These are phyloP conservation scores for Alloscopus bannaensis DNA, from an alignment of 2,888 invertebrate species.

Conservation along the genomic window DNA sequence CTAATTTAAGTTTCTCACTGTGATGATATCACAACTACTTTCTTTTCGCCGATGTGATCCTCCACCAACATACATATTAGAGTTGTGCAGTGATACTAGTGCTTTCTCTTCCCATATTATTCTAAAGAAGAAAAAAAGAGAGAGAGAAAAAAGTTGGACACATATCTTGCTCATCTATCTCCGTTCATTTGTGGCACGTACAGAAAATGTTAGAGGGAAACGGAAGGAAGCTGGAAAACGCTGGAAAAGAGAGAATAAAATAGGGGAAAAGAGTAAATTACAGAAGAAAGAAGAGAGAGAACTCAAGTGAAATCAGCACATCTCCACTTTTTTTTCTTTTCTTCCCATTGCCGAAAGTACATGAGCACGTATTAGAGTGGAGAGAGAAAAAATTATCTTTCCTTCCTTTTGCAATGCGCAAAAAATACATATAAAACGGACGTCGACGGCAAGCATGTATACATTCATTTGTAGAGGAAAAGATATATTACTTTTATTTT, in stretches of 20 bases:
- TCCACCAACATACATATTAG: not conserved
- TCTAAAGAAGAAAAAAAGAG: not conserved
- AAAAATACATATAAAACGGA: not conserved
- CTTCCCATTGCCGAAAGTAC: not conserved
- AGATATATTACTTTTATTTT: not conserved
- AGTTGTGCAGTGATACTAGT: slow-evolving; percentile 20
- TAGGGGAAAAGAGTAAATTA: slow-evolving; percentile 44
- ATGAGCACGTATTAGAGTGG: not conserved
- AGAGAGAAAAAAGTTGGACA: slow-evolving; percentile 1
- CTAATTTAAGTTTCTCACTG: no score
- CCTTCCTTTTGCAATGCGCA: not conserved
- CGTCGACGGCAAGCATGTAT: not conserved
- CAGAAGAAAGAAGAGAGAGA: slow-evolving; percentile 16
- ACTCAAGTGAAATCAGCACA: slow-evolving; percentile 1
- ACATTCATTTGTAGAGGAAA: not conserved
- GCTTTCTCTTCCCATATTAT: not conserved
- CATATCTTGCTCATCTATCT: not conserved
- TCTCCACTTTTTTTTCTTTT: not conserved
- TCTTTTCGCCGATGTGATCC: no score
- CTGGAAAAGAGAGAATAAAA: slow-evolving; percentile 10
- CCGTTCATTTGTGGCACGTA: slow-evolving; percentile 8
- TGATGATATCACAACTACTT: no score
- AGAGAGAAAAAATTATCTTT: not conserved
- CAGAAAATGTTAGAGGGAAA: no score
- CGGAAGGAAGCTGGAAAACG: no score